Evolutionary conservation across 1,140 invertebrate genomes (phyloP), one percentile per base, ranked within the genome.

Genomic region (Pseudachorutes palmiensis): DNA sequence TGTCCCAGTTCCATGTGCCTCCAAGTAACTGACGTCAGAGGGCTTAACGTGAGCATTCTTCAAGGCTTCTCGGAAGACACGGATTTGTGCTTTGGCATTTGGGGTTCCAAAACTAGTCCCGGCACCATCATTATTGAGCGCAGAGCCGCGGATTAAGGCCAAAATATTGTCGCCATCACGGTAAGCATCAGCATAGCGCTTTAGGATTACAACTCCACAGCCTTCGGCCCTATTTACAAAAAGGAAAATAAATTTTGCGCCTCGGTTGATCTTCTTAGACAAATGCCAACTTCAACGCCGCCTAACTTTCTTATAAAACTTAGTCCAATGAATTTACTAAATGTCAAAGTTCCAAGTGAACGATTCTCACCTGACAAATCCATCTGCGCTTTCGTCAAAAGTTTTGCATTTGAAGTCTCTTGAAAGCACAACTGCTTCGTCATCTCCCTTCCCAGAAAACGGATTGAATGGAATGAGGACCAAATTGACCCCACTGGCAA

Each of bases 1-100:
- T 0, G 83, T 85, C n/a, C 83, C 83, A 31, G 83, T 85, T 16
- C 84, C 83, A 75, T 85, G 83, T 55, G 81, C 80, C 72, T 85
- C 83, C 33, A 85, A 79, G 73, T 82, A 85, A 5, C 74, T 73
- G 29, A 84, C 80, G n/a, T 74, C 65, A 49, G 72, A 71, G 5
- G 83, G 82, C 70, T 80, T 76, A 48, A 85, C 66, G 49, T 77
- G 76, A 29, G 80, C 77, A 66, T 84, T 81, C 28, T 71, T 74
- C 65, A 84, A 83, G 3, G 82, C 78, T 67, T 81, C 80, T 60
- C 77, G 70, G 19, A 84, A 71, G 22, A 85, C 74, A 31, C 74
- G 67, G 33, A 81, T 80, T 74, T 84, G 83, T 29, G 59, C 32
- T 30, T 33, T 30, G 1, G 24, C 45, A 28, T 61, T 67, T 32